Evolutionary conservation across 2,888 invertebrate species (phyloP).

Genomic region (Tanypteryx hageni): DNA sequence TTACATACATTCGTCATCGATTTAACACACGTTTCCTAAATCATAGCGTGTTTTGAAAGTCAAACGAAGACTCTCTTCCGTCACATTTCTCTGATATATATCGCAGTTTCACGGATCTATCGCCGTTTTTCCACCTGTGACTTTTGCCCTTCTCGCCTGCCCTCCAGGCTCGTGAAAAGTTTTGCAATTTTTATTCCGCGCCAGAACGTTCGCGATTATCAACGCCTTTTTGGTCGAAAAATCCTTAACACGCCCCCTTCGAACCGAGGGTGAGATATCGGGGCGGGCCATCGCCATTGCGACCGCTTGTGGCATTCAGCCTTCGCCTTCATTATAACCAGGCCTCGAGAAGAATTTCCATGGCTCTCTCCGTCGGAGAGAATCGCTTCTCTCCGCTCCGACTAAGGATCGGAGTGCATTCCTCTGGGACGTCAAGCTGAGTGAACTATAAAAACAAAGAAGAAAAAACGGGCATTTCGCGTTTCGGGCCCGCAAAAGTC

Average conservation of each 20-base stretch:
- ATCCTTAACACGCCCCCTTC: too few species aligned
- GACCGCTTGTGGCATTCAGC: neutral
- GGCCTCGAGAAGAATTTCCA: neutral
- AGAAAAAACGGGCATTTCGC: neutral
- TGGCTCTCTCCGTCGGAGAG: neutral
- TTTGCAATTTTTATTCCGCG: neutral
- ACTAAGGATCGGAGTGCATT: neutral
- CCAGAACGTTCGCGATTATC: neutral
- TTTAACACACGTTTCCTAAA: too few species aligned
- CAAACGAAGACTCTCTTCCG: too few species aligned
- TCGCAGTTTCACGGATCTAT: too few species aligned
- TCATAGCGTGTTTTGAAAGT: too few species aligned
- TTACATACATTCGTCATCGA: too few species aligned
- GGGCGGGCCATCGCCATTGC: neutral
- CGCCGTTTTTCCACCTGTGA: neutral
- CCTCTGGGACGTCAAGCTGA: neutral
- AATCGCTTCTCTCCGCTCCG: neutral
- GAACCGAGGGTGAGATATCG: neutral
- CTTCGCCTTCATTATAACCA: slow-evolving; percentile 1
- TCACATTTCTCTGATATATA: too few species aligned
- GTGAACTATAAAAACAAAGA: neutral
- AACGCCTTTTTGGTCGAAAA: neutral
- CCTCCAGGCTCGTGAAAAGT: neutral
- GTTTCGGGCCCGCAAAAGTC: neutral
- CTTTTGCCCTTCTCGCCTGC: neutral